These are phyloP conservation scores for Gouania willdenowi DNA, from an alignment of 2,797 vertebrate species.

Conservation along the genomic window DNA sequence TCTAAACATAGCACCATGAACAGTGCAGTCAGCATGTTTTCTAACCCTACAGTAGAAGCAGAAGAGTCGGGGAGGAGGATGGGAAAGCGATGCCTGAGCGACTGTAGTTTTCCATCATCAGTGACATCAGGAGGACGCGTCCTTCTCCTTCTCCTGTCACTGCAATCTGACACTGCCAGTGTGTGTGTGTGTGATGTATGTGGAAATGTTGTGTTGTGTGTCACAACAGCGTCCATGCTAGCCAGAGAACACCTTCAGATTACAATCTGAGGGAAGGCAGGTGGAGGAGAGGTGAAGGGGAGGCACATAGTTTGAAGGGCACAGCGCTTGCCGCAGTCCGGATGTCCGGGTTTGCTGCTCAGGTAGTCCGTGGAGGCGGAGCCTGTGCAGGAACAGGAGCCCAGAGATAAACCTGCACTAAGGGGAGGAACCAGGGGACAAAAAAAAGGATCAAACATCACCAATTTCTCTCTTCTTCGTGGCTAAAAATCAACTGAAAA, in stretches of 20 bases:
- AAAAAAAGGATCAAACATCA: no score
- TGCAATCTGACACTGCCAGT: conserved; percentile 12
- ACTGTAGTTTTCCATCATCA: conserved; percentile 44
- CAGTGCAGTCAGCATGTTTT: conserved; percentile 35
- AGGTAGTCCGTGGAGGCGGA: conserved; percentile 45
- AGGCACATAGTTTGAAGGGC: conserved; percentile 49
- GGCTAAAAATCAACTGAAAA: no score
- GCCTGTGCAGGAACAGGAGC: not conserved
- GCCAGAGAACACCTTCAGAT: conserved; percentile 10
- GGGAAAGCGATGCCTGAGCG: conserved; percentile 21
- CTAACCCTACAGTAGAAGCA: no score
- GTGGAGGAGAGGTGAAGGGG: conserved; percentile 61
- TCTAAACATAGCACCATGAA: conserved; percentile 6
- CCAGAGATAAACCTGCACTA: no score
- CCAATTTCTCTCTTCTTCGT: no score
- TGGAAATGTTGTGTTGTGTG: conserved; percentile 42
- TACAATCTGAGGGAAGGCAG: no score
- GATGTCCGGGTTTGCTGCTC: conserved; percentile 50
- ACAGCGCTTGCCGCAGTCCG: conserved; percentile 35
- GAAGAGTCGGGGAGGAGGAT: not conserved
- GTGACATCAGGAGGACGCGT: conserved; percentile 50
- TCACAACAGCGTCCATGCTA: conserved; percentile 40
- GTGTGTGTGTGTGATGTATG: not conserved
- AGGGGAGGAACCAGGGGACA: no score
- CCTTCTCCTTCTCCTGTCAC: conserved; percentile 9